A percentile compares a stretch with the other conserved stretches of the same genome.
These are phyloP conservation scores for Lepidostoma basale DNA, from an alignment of 1,140 invertebrate genomes.

Conservation along the genomic window DNA sequence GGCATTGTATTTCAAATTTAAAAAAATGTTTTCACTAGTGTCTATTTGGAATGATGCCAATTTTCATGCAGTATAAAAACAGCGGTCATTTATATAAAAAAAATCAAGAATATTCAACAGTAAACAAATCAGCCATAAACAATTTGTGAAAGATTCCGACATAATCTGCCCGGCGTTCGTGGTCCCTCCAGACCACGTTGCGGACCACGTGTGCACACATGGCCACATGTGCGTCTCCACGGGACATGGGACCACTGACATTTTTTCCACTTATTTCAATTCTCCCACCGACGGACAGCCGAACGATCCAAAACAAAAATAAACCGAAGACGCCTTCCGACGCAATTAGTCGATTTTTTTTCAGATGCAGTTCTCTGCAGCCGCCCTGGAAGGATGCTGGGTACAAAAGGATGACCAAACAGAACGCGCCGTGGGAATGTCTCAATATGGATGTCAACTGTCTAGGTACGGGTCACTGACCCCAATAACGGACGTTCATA, in stretches of 20 bases:
- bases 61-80: too few species aligned
- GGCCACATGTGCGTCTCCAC: constrained; percentile 34
- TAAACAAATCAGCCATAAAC: too few species aligned
- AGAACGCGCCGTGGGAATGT: constrained; percentile 21
- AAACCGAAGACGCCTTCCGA: constrained; percentile 27
- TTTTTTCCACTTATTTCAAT: constrained; percentile 22
- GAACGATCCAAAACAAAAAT: constrained; percentile 31
- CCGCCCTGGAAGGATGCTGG: not conserved
- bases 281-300: constrained; percentile 28
- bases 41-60: too few species aligned
- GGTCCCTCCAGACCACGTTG: too few species aligned
- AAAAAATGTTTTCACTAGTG: too few species aligned
- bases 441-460: not conserved
- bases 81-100: too few species aligned
- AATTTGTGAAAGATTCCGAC: too few species aligned
- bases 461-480: constrained; percentile 12
- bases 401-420: constrained; percentile 22
- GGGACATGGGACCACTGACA: constrained; percentile 31
- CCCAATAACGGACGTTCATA: too few species aligned
- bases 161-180: too few species aligned
- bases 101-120: too few species aligned
- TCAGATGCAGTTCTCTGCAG: constrained; percentile 24
- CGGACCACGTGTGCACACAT: constrained; percentile 32
- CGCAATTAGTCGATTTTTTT: constrained; percentile 35
- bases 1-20: too few species aligned